A percentile compares a stretch with the other conserved stretches of the same genome.
These are phyloP conservation scores for Parnassius mnemosyne DNA, from an alignment of 2,888 invertebrate genomes.

Conservation along the genomic window DNA sequence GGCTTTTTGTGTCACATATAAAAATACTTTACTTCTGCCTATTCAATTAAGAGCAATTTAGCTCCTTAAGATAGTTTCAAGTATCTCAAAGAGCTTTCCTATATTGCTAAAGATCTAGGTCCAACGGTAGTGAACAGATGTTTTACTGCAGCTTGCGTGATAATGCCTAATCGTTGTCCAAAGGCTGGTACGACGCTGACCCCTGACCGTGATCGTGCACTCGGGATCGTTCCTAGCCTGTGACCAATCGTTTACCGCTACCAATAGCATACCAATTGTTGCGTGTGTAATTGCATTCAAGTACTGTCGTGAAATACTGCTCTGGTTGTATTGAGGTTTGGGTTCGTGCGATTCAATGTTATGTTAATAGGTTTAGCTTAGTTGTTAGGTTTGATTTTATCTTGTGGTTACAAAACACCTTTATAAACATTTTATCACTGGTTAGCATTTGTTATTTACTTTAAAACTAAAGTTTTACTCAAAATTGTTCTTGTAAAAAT, in stretches of 20 bases:
- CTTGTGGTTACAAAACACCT: no score
- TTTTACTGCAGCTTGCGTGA: constrained; percentile 14
- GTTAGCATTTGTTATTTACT: no score
- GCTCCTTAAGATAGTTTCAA: no score
- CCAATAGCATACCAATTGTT: constrained; percentile 65
- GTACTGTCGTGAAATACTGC: constrained; percentile 43
- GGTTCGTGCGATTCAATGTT: background rate
- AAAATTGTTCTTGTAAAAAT: no score
- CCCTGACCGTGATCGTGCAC: constrained; percentile 54
- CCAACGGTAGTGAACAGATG: constrained; percentile 23
- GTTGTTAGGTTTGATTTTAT: no score
- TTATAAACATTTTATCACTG: no score
- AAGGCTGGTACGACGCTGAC: constrained; percentile 50
- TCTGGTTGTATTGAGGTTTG: background rate
- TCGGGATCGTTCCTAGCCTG: constrained; percentile 57
- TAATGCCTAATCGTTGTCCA: constrained; percentile 33
- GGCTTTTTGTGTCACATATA: no score
- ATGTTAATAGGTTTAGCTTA: background rate
- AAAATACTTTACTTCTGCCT: no score
- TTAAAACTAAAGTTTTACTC: no score
- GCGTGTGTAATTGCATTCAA: constrained; percentile 51
- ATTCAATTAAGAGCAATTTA: no score
- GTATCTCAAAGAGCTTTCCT: constrained; percentile 2
- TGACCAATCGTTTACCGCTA: constrained; percentile 62
- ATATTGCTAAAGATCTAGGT: constrained; percentile 6